Conservation (phyloP, 2,797 vertebrate species). For the Artibeus jamaicensis region DNA sequence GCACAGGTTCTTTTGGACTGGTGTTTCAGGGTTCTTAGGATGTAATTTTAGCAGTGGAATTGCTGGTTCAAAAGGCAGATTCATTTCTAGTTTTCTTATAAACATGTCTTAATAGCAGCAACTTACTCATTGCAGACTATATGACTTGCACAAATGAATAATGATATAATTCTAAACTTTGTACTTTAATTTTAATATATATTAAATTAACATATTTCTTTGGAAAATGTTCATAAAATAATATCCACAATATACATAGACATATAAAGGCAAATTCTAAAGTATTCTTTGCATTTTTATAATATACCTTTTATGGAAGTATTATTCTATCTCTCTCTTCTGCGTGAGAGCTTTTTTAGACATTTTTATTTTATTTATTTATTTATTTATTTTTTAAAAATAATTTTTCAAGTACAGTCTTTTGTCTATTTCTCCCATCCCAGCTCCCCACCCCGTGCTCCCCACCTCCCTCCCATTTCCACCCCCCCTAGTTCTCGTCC, state of each 20-base stretch:
- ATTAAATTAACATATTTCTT: neutral
- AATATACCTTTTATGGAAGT: neutral
- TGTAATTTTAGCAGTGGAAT: too few relatives aligned
- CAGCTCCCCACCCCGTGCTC: too few relatives aligned
- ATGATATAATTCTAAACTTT: neutral
- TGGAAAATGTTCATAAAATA: neutral
- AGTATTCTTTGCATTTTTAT: neutral
- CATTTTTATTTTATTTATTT: too few relatives aligned
- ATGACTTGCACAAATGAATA: neutral
- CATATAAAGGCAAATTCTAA: neutral
- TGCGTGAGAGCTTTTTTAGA: too few relatives aligned
- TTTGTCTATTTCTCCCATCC: too few relatives aligned
- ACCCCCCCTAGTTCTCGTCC: too few relatives aligned
- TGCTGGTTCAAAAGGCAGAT: too few relatives aligned
- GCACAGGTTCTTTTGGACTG: too few relatives aligned
- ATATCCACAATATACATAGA: neutral
- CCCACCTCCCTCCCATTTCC: too few relatives aligned
- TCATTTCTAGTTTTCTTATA: neutral
- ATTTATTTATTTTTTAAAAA: too few relatives aligned
- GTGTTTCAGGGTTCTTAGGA: too few relatives aligned
- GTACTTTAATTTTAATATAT: neutral
- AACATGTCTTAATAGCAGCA: neutral
- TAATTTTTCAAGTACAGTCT: too few relatives aligned
- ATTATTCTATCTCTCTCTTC: neutral
- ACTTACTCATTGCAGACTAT: neutral